Evolutionary conservation across 2,888 invertebrate species (phyloP).

Genomic region (Caradrina clavipalpis): DNA sequence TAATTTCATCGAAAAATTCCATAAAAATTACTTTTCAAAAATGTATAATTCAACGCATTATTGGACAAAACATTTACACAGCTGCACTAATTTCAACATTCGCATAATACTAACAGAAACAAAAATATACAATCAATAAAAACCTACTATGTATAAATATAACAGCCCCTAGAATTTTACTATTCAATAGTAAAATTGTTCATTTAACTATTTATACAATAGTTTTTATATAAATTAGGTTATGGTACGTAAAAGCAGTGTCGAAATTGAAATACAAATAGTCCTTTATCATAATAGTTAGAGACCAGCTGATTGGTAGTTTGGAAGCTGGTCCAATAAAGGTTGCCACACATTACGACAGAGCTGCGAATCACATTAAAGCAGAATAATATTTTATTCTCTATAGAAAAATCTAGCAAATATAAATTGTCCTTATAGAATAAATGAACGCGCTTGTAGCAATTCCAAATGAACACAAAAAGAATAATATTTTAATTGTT

Average conservation of each 20-base stretch:
- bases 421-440: slow-evolving; percentile 21
- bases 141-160: slow-evolving; percentile 82
- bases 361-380: background rate
- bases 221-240: slow-evolving; percentile 78
- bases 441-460: slow-evolving; percentile 48
- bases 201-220: slow-evolving; percentile 80
- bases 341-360: slow-evolving; percentile 54
- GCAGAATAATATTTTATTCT: slow-evolving; percentile 11
- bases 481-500: slow-evolving; percentile 40
- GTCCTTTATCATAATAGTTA: slow-evolving; percentile 55
- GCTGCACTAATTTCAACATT: slow-evolving; percentile 68
- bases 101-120: slow-evolving; percentile 74
- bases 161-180: slow-evolving; percentile 89
- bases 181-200: slow-evolving; percentile 88
- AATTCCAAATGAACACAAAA: slow-evolving; percentile 58
- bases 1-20: slow-evolving; percentile 59
- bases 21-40: slow-evolving; percentile 43
- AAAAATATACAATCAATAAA: slow-evolving; percentile 87
- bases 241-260: slow-evolving; percentile 84
- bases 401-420: slow-evolving; percentile 23
- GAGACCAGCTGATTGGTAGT: slow-evolving; percentile 59
- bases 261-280: slow-evolving; percentile 79
- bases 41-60: slow-evolving; percentile 52
- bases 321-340: slow-evolving; percentile 32
- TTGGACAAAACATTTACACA: slow-evolving; percentile 55